Evolutionary conservation across 1,140 invertebrate species (phyloP), one percentile per base, ranked within the genome.

Genomic region (Bilobella aurantiaca): DNA sequence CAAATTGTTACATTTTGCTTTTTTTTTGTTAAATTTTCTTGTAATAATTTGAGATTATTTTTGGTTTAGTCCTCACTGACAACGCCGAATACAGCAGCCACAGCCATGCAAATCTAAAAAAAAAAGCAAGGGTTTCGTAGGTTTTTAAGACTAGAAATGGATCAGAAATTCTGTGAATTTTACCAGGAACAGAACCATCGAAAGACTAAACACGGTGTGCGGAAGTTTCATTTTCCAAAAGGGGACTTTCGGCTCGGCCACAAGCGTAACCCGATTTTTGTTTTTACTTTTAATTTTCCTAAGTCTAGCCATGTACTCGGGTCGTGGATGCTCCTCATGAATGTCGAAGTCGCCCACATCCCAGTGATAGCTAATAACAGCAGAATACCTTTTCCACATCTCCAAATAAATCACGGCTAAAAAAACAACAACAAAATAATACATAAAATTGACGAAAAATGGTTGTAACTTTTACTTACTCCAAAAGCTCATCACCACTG

Each of bases 401-500:
- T 98, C 94, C 71, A 96, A 77, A 79, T 93, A 95, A 67, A 91
- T 82, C 2, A 88, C 85, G 29, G 86, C 89, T 88, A 70, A 21
- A 79, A n/a, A 78, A 70, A 74, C 68, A 74, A 68, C 53, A 46
- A 53, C 49, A n/a, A 1, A 27, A 60, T 49, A 34, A 37, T 31
- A 37, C 57, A 34, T 25, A 32, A 64, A 57, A 63, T 61, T 66
- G 12, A 37, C 49, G 37, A 37, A 62, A 32, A 0, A n/a, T n/a
- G n/a, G n/a, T n/a, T n/a, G n/a, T n/a, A n/a, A n/a, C n/a, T n/a
- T 5, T 53, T 21, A 79, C 78, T 84, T 81, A 83, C 90, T 90
- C 91, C 93, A 98, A 75, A 99, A 86, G 34, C 93, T 93, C 93
- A 98, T 98, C 75, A 98, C 91, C 49, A 93, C 84, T 30, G 96